These are phyloP conservation scores for Tragelaphus scriptus DNA, from an alignment of 2,113 vertebrate species.

Conservation along the genomic window DNA sequence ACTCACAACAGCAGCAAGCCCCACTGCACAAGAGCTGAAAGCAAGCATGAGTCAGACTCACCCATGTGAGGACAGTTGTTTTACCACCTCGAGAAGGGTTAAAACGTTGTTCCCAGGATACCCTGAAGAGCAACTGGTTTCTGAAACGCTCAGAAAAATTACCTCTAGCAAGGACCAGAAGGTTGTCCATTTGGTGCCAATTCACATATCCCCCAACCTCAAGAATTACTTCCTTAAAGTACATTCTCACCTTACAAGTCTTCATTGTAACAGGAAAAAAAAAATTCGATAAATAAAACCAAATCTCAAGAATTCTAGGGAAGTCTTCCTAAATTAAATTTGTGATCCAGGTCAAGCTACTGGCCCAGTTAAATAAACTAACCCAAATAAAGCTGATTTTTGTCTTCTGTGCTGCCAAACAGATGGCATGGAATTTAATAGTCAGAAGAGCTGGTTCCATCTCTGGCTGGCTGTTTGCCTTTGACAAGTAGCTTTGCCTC, in stretches of 20 bases:
- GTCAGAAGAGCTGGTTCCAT: neutral
- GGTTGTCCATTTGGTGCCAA: neutral
- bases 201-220: neutral
- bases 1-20: neutral
- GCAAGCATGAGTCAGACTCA: neutral
- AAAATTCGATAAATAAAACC: neutral
- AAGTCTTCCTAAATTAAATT: neutral
- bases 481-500: neutral
- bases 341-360: neutral
- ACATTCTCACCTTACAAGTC: neutral
- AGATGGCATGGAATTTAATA: neutral
- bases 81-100: neutral
- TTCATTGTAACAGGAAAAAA: neutral
- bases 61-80: neutral
- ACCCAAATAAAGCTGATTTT: neutral
- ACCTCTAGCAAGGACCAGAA: conserved; percentile 8
- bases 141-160: neutral
- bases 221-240: neutral
- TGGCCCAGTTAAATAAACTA: neutral
- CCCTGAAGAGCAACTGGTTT: neutral
- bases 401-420: neutral
- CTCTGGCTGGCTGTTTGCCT: neutral
- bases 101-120: neutral
- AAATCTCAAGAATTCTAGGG: neutral
- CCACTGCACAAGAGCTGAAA: neutral